These are phyloP conservation scores for Fabriciana adippe DNA, from an alignment of 2,888 invertebrate species.

Conservation along the genomic window DNA sequence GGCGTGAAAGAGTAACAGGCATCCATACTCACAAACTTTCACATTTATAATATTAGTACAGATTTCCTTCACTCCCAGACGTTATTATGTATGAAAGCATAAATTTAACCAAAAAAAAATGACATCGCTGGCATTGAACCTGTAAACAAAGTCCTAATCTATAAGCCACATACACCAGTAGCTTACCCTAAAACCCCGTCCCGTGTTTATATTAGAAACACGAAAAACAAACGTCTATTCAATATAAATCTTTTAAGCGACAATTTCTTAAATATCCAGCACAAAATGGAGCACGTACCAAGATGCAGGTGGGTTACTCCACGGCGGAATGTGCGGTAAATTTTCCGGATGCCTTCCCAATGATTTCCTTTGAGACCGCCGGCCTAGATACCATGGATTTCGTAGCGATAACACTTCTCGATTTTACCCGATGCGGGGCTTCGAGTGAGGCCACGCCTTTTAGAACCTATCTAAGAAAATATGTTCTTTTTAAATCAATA, in stretches of 20 bases:
- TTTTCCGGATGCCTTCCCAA: constrained; percentile 88
- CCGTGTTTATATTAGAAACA: constrained; percentile 7
- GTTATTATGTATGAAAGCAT: too few species aligned
- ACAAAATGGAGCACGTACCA: constrained; percentile 38
- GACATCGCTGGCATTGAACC: neutral
- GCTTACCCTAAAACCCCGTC: neutral
- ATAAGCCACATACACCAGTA: neutral
- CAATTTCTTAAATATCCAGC: constrained; percentile 35
- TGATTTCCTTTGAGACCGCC: constrained; percentile 89
- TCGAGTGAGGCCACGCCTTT: constrained; percentile 67
- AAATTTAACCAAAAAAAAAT: neutral
- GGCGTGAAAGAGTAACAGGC: too few species aligned
- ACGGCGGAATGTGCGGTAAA: constrained; percentile 82
- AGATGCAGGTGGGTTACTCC: constrained; percentile 75
- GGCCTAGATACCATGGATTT: constrained; percentile 80
- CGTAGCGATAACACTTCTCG: constrained; percentile 81
- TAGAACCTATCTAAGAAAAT: constrained; percentile 1
- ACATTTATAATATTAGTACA: too few species aligned
- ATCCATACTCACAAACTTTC: too few species aligned
- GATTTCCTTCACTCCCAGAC: too few species aligned
- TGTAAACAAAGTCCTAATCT: too few species aligned
- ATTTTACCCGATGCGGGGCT: constrained; percentile 71
- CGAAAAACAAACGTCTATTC: constrained; percentile 14
- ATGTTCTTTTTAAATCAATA: neutral
- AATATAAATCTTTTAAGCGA: constrained; percentile 21